Evolutionary conservation across 2,888 invertebrate species (phyloP).

Genomic region (Caenorhabditis sinica): DNA sequence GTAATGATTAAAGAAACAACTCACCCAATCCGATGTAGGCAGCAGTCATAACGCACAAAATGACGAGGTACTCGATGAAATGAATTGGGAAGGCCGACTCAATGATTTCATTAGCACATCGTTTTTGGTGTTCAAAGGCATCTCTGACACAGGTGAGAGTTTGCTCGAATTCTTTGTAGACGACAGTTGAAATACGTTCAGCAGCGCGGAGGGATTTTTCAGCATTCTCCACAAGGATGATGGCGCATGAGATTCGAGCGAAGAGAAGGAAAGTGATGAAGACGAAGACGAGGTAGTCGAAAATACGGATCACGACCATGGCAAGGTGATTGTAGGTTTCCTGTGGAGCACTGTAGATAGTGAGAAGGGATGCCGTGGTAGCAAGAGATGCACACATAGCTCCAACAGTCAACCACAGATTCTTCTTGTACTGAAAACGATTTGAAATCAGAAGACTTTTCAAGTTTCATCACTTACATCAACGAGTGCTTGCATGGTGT

Average conservation of each 20-base stretch:
- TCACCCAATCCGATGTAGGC: conserved; percentile 78
- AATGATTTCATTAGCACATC: conserved; percentile 69
- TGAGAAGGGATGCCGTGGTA: conserved; percentile 78
- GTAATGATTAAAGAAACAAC: background rate
- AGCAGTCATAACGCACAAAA: conserved; percentile 79
- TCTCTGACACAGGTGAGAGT: conserved; percentile 75
- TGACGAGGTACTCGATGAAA: conserved; percentile 80
- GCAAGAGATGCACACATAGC: conserved; percentile 82
- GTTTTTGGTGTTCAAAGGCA: conserved; percentile 19
- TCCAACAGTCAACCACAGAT: conserved; percentile 82
- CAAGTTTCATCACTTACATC: conserved; percentile 38
- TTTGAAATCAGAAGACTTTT: no score
- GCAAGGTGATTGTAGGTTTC: conserved; percentile 41
- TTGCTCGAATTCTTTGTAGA: conserved; percentile 70
- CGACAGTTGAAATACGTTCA: conserved; percentile 40
- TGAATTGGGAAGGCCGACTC: conserved; percentile 79
- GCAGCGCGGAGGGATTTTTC: conserved; percentile 56
- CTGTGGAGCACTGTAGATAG: conserved; percentile 55
- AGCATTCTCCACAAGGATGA: conserved; percentile 48
- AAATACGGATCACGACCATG: conserved; percentile 67
- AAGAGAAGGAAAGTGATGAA: conserved; percentile 76
- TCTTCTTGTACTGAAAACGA: conserved; percentile 80
- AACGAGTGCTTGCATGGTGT: conserved; percentile 52
- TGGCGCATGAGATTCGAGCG: conserved; percentile 72
- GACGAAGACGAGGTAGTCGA: conserved; percentile 79